These are phyloP conservation scores for Elysia crispata DNA, from an alignment of 2,888 invertebrate species.

Conservation along the genomic window DNA sequence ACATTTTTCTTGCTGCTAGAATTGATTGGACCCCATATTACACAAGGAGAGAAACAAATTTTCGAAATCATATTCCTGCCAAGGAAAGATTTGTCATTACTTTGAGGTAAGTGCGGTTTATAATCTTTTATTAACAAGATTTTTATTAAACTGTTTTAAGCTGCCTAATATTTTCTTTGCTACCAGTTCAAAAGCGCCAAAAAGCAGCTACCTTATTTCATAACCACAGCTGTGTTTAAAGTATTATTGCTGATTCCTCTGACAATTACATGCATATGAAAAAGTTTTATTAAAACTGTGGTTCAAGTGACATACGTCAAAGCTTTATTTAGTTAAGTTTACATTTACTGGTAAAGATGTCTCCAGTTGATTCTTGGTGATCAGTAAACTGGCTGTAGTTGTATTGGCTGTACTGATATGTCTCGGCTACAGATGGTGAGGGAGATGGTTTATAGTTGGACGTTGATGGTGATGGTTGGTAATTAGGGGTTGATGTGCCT, in stretches of 20 bases:
- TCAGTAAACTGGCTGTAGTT: background rate
- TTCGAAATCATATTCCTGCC: constrained; percentile 16
- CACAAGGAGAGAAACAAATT: constrained; percentile 27
- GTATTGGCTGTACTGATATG: background rate
- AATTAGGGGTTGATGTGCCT: constrained; percentile 5
- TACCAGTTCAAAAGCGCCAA: no score
- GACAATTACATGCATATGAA: no score
- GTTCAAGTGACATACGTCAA: no score
- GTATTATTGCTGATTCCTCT: background rate
- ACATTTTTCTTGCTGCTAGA: constrained; percentile 24
- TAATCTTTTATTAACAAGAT: no score
- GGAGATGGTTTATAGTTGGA: background rate
- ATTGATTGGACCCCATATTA: constrained; percentile 4
- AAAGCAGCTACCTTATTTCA: no score
- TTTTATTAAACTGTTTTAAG: no score
- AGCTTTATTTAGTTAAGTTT: no score
- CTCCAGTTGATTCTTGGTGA: constrained; percentile 13
- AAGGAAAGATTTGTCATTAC: background rate
- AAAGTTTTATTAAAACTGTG: no score
- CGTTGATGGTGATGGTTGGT: background rate
- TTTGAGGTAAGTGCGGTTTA: background rate
- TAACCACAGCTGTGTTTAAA: no score
- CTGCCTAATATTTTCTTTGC: no score
- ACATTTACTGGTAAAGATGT: background rate
- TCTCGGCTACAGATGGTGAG: background rate